phyloP scores from a whole-genome alignment of 2,888 invertebrate species.

The Eupsilia transversa region DNA sequence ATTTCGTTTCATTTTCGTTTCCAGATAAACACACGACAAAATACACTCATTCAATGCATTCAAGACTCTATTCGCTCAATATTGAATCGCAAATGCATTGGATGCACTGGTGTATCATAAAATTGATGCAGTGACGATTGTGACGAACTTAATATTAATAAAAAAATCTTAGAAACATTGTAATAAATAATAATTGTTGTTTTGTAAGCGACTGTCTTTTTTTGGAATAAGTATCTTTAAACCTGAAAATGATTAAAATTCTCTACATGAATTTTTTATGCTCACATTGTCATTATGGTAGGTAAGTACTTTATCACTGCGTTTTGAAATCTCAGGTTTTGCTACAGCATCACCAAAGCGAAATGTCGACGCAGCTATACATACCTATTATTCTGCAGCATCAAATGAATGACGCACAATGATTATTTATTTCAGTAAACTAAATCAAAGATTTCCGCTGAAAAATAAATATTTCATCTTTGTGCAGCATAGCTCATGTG shows the following conservation, averaged over 20 bases:
- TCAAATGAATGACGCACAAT: neutral
- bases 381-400: neutral
- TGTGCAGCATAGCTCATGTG: neutral
- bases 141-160: neutral
- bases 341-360: neutral
- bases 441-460: too few species aligned
- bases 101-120: neutral
- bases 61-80: neutral
- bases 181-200: too few species aligned
- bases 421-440: neutral
- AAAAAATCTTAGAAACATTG: neutral
- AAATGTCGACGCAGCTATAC: neutral
- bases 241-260: neutral
- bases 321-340: neutral
- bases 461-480: conserved; percentile 14
- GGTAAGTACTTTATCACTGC: neutral
- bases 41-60: neutral
- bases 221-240: neutral
- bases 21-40: too few species aligned
- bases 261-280: neutral
- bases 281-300: neutral
- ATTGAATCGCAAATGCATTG: neutral
- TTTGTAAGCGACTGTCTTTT: neutral
- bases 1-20: too few species aligned
- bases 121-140: neutral